phyloP scores from a whole-genome alignment of 2,888 invertebrate genomes.

The Ganaspis brasiliensis region DNA sequence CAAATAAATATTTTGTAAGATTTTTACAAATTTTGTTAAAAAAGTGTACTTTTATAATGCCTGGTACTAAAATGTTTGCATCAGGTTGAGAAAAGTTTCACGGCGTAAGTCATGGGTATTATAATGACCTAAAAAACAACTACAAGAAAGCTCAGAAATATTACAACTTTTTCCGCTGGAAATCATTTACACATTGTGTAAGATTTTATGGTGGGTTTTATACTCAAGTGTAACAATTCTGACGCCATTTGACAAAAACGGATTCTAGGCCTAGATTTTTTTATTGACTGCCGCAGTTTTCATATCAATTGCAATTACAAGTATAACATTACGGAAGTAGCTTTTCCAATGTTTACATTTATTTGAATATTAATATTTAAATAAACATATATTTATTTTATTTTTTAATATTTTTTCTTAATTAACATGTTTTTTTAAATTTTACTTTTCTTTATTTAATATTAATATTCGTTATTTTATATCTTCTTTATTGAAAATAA shows the following conservation, averaged over 20 bases:
- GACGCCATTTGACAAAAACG: not conserved
- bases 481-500: too few relatives aligned
- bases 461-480: too few relatives aligned
- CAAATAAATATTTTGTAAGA: slow-evolving; percentile 23
- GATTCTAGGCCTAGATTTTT: not conserved
- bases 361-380: too few relatives aligned
- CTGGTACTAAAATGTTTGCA: not conserved
- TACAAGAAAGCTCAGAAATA: slow-evolving; percentile 8
- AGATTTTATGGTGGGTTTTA: slow-evolving; percentile 1
- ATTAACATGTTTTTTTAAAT: too few relatives aligned
- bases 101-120: not conserved
- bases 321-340: not conserved
- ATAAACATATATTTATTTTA: too few relatives aligned
- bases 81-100: not conserved
- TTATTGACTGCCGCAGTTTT: not conserved
- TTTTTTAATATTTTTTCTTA: too few relatives aligned
- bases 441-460: too few relatives aligned
- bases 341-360: too few relatives aligned
- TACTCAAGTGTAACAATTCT: not conserved
- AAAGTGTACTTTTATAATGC: not conserved
- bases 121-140: not conserved
- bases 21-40: not conserved
- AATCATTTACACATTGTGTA: slow-evolving; percentile 10
- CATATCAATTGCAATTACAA: not conserved
- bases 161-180: not conserved